phyloP scores from a whole-genome alignment of 2,888 invertebrate genomes.

The Tiliacea citrago region DNA sequence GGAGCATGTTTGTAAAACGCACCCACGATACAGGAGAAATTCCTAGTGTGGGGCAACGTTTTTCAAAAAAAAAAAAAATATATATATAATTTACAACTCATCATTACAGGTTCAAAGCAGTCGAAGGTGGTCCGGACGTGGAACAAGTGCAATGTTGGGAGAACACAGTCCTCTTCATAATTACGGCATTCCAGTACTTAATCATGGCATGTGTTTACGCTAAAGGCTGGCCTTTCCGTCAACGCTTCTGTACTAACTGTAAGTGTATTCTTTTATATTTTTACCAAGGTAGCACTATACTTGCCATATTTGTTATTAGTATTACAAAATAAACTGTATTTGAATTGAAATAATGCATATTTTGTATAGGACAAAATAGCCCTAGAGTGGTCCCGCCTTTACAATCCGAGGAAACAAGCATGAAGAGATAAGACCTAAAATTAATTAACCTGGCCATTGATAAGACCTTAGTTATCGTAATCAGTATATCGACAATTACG shows the following conservation, averaged over 20 bases:
- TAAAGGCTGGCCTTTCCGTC: slow-evolving; percentile 94
- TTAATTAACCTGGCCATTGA: not conserved
- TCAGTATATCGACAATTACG: not conserved
- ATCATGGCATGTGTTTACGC: slow-evolving; percentile 95
- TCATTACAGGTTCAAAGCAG: slow-evolving; percentile 83
- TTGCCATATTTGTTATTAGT: not conserved
- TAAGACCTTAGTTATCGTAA: not conserved
- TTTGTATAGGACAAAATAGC: not conserved
- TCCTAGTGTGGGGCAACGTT: no score
- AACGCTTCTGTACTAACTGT: slow-evolving; percentile 93
- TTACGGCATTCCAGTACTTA: slow-evolving; percentile 95
- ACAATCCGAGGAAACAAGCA: not conserved
- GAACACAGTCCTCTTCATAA: slow-evolving; percentile 94
- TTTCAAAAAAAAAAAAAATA: no score
- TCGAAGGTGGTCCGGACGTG: slow-evolving; percentile 84
- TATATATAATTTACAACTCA: no score
- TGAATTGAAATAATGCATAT: not conserved
- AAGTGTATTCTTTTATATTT: slow-evolving; percentile 70
- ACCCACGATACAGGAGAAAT: no score
- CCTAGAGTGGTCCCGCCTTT: not conserved
- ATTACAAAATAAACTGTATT: not conserved
- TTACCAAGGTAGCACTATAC: not conserved
- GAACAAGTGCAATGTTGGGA: slow-evolving; percentile 93
- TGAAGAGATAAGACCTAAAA: not conserved
- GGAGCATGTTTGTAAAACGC: no score